Evolutionary conservation across 2,797 vertebrate species (phyloP), one percentile per base, ranked within the genome.

Genomic region (Gymnoscopelus braueri): DNA sequence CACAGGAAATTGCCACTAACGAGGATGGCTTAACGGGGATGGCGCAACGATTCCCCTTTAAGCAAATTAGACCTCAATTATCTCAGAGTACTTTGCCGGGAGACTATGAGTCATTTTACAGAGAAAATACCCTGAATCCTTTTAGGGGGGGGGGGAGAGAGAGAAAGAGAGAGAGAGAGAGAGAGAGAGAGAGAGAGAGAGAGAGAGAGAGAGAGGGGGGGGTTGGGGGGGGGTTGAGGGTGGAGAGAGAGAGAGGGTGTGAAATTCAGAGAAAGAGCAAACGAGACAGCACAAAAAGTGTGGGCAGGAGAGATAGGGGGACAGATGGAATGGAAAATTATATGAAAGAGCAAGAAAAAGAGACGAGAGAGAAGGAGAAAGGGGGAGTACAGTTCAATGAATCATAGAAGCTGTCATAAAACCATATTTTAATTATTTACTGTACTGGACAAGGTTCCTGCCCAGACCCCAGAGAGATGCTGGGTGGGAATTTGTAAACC

Each of bases 401-500:
- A 10, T 24, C 58, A 23, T 47, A 61, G 66, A 52, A 5, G n/a
- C 19, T 23, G 3, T 0, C 59, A 0, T 6, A 35, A 57, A 23
- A n/a, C 56, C 29, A 53, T 19, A 63, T 71, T 64, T 51, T 14
- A 52, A 4, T 19, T 10, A 54, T 24, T 3, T 69, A 6, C 60
- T 63, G 57, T 24, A 65, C 49, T 71, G 14, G 57, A 74, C 72
- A 84, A 85, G 88, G 86, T 88, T 79, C 53, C 71, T 71, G 53
- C 4, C 67, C 2, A 4, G 72, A 63, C 19, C 77, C 71, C 4
- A 15, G 71, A 75, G 84, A 79, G 19, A 51, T 5, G 53, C 14
- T 56, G 15, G 58, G 79, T 62, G 65, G 63, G 15, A 19, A 29
- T 80, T 68, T 60, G 12, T 63, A 71, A 84, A 72, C 54, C 60